Evolutionary conservation across 2,113 vertebrate species (phyloP).

Genomic region (Phoenicopterus ruber): DNA sequence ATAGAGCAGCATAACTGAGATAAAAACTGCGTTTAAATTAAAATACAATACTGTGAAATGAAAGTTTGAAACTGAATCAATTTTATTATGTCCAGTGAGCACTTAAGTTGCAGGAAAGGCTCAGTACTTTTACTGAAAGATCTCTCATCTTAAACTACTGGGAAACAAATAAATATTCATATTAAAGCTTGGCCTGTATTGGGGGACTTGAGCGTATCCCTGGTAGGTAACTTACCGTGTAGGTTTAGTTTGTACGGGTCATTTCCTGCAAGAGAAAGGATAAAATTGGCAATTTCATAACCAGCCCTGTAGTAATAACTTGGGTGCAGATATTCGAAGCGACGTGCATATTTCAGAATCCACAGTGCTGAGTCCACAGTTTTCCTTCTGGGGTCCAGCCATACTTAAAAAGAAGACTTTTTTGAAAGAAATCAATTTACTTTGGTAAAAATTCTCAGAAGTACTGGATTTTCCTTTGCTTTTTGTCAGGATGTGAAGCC

Average conservation of each 20-base stretch:
- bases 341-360: background rate
- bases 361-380: background rate
- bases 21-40: background rate
- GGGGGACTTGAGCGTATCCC: background rate
- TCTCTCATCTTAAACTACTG: background rate
- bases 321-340: fast-evolving
- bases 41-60: background rate
- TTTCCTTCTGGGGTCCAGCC: background rate
- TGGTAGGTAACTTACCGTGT: background rate
- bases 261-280: background rate
- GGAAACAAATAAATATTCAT: background rate
- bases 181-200: background rate
- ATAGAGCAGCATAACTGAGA: background rate
- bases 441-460: background rate
- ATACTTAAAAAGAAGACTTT: background rate
- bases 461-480: background rate
- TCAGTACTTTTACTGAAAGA: background rate
- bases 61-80: background rate
- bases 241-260: background rate
- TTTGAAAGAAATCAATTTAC: background rate
- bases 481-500: background rate
- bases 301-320: background rate
- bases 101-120: background rate
- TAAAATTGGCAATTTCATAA: background rate
- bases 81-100: background rate